phyloP scores from a whole-genome alignment of 2,113 vertebrate genomes.

The Synodontis membranacea region DNA sequence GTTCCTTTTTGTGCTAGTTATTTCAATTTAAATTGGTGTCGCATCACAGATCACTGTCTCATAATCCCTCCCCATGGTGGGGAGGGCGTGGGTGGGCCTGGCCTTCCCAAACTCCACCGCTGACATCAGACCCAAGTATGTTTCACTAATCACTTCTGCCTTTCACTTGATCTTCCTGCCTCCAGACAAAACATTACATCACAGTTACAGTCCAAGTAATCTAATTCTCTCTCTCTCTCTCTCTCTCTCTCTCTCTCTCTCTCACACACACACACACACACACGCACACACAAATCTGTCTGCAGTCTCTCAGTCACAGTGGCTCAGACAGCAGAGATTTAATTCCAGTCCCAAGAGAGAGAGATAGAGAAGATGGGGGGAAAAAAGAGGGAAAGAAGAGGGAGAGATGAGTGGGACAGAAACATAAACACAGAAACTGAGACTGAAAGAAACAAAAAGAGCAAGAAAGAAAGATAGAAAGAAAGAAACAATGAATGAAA shows the following conservation, averaged over 20 bases:
- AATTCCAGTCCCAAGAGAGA: neutral
- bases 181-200: constrained; percentile 22
- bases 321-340: neutral
- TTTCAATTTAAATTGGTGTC: neutral
- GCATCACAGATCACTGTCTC: neutral
- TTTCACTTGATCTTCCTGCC: neutral
- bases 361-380: neutral
- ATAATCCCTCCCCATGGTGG: neutral
- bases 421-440: neutral
- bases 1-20: neutral
- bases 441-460: neutral
- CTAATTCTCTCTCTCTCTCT: neutral
- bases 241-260: neutral
- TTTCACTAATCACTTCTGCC: neutral
- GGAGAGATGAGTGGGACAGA: neutral
- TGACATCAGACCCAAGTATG: neutral
- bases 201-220: neutral
- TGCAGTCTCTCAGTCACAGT: neutral
- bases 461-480: neutral
- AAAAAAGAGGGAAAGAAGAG: neutral
- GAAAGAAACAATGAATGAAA: neutral
- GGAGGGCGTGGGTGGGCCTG: neutral
- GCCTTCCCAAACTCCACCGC: neutral
- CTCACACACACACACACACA: neutral
- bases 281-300: neutral